phyloP scores from a whole-genome alignment of 2,888 invertebrate species.

The Acanthacorydalis orientalis region DNA sequence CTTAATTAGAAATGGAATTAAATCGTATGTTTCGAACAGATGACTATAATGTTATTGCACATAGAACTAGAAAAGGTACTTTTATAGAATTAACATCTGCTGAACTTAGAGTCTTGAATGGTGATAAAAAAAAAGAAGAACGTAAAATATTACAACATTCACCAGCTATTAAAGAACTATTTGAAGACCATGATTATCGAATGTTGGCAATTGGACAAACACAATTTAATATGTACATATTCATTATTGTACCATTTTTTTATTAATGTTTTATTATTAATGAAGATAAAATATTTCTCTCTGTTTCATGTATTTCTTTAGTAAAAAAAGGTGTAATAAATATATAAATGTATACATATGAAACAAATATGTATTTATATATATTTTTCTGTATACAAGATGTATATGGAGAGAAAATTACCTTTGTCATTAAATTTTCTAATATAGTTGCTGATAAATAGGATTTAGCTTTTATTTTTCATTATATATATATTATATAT shows the following conservation, averaged over 20 bases:
- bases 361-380: no score
- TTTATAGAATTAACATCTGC: constrained; percentile 27
- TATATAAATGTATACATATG: no score
- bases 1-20: constrained; percentile 36
- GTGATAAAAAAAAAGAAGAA: constrained; percentile 32
- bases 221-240: constrained; percentile 19
- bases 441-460: no score
- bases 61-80: constrained; percentile 16
- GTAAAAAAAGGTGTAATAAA: no score
- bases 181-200: constrained; percentile 38
- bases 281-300: no score
- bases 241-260: constrained; percentile 14
- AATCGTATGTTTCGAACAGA: constrained; percentile 42
- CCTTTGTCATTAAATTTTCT: no score
- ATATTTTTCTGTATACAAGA: no score
- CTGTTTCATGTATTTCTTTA: no score
- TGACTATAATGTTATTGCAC: constrained; percentile 37
- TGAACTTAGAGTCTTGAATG: constrained; percentile 36
- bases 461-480: no score
- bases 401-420: no score
- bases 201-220: constrained; percentile 34
- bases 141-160: constrained; percentile 39
- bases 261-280: no score
- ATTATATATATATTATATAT: no score
- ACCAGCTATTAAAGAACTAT: constrained; percentile 39